Evolutionary conservation across 2,888 invertebrate species (phyloP), one percentile per base, ranked within the genome.

Genomic region (Pyrocoelia pectoralis): DNA sequence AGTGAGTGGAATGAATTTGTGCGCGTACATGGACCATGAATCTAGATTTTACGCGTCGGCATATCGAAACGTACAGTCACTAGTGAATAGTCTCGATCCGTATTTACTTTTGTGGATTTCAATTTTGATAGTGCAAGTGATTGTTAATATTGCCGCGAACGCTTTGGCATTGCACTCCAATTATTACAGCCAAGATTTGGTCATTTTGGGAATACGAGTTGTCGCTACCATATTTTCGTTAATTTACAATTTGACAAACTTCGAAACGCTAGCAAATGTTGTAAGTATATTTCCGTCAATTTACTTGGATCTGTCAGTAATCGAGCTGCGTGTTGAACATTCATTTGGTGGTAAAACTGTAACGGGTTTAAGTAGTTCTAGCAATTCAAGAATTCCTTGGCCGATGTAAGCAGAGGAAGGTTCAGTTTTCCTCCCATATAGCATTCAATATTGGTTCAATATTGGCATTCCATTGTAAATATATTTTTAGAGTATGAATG

Each of bases 271-370:
- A 3, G 15, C n/a, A 10, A 46, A 17, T 18, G 46, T 46, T 1
- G 46, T 46, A 46, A 46, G 46, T 46, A 18, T 46, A 2, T n/a
- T 2, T 24, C n/a, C n/a, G n/a, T n/a, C n/a, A n/a, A n/a, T n/a
- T n/a, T n/a, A n/a, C n/a, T n/a, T n/a, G n/a, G n/a, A n/a, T n/a
- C n/a, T n/a, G n/a, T n/a, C n/a, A n/a, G n/a, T n/a, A n/a, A n/a
- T n/a, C n/a, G n/a, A n/a, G n/a, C n/a, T n/a, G n/a, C n/a, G n/a
- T n/a, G n/a, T n/a, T n/a, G n/a, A n/a, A n/a, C n/a, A n/a, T n/a
- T n/a, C n/a, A n/a, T n/a, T n/a, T n/a, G n/a, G n/a, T n/a, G n/a
- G n/a, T n/a, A n/a, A n/a, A n/a, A n/a, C n/a, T n/a, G n/a, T n/a
- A n/a, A n/a, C n/a, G n/a, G n/a, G n/a, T n/a, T n/a, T n/a, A n/a